These are phyloP conservation scores for Lacanobia wlatinum DNA, from an alignment of 2,888 invertebrate species.

Conservation along the genomic window DNA sequence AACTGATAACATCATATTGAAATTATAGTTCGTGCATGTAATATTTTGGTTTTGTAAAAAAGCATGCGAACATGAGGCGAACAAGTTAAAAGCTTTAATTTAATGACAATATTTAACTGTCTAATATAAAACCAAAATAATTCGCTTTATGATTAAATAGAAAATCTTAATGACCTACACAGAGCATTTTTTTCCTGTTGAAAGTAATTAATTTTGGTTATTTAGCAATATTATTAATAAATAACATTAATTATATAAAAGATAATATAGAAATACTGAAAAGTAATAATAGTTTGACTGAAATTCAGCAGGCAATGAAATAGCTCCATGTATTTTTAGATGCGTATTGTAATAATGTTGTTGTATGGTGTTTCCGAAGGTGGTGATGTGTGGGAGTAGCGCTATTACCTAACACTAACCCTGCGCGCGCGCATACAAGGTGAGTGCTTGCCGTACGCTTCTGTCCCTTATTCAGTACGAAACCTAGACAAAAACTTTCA, in stretches of 20 bases:
- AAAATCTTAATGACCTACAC: background rate
- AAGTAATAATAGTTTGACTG: too few species aligned
- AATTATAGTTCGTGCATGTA: slow-evolving; percentile 40
- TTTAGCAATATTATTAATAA: too few species aligned
- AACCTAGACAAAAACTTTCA: background rate
- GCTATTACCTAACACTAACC: slow-evolving; percentile 84
- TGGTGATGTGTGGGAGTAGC: slow-evolving; percentile 85
- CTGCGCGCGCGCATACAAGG: slow-evolving; percentile 78
- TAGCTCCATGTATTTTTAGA: background rate
- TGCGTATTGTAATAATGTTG: slow-evolving; percentile 53
- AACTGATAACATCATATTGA: too few species aligned
- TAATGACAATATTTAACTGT: slow-evolving; percentile 14
- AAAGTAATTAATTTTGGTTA: too few species aligned
- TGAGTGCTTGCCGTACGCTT: slow-evolving; percentile 83
- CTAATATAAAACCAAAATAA: slow-evolving; percentile 13
- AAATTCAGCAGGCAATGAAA: background rate
- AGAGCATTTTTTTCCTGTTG: background rate
- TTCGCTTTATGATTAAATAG: too few species aligned
- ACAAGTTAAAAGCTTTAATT: slow-evolving; percentile 34
- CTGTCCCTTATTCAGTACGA: slow-evolving; percentile 12
- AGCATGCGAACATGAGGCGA: slow-evolving; percentile 39
- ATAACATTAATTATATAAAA: too few species aligned
- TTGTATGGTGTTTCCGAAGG: slow-evolving; percentile 82
- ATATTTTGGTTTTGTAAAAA: slow-evolving; percentile 19
- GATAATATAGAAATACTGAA: too few species aligned